A percentile compares a stretch with the other conserved stretches of the same genome.
phyloP scores from a whole-genome alignment of 2,113 vertebrate genomes.

The Vulpes vulpes region DNA sequence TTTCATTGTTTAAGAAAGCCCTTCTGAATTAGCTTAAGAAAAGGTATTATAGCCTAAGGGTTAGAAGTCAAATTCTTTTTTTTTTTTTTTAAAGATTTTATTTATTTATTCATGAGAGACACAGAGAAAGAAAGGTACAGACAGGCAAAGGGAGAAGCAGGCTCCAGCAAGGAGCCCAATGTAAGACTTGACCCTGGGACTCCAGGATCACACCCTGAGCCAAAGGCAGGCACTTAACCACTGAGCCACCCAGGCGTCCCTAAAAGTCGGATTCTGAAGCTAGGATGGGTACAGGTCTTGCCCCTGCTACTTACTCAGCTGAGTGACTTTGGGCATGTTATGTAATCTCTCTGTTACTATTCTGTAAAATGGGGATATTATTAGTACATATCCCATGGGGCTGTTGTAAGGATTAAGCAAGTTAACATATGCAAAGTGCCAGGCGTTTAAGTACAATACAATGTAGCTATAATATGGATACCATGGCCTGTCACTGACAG shows the following conservation, averaged over 20 bases:
- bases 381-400: background rate
- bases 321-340: background rate
- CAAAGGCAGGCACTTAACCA: too few relatives aligned
- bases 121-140: too few relatives aligned
- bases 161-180: too few relatives aligned
- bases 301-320: background rate
- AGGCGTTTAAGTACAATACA: conserved; percentile 16
- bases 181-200: too few relatives aligned
- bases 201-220: too few relatives aligned
- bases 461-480: background rate
- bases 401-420: background rate
- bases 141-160: too few relatives aligned
- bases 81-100: too few relatives aligned
- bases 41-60: background rate
- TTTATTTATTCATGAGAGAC: too few relatives aligned
- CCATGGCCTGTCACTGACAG: background rate
- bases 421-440: background rate
- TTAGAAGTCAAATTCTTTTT: background rate
- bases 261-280: background rate
- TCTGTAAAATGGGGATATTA: background rate
- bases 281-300: conserved; percentile 24
- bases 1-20: background rate
- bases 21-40: background rate
- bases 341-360: background rate
- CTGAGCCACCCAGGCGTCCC: too few relatives aligned